phyloP scores from a whole-genome alignment of 2,888 invertebrate genomes.

The Sinopyrophorus schimmeli region DNA sequence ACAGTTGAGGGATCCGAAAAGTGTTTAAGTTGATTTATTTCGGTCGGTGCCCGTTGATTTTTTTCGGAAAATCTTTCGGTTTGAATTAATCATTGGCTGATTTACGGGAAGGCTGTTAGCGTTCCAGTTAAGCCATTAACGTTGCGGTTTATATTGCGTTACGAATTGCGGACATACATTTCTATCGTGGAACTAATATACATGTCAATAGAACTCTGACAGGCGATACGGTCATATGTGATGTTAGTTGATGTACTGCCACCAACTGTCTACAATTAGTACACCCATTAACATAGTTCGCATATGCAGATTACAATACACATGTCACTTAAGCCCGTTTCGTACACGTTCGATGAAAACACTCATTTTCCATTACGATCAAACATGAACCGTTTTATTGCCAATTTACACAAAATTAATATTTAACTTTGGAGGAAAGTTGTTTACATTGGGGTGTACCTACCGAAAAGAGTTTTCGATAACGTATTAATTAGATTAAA shows the following conservation, averaged over 20 bases:
- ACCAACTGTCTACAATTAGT: constrained; percentile 52
- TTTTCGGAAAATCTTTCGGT: constrained; percentile 1
- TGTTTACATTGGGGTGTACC: no score
- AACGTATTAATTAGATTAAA: no score
- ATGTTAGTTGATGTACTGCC: constrained; percentile 41
- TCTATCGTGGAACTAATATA: constrained; percentile 47
- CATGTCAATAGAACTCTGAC: constrained; percentile 47
- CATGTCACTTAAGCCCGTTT: constrained; percentile 23
- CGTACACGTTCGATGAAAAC: no score
- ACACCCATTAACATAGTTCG: constrained; percentile 50
- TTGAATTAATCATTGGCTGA: background rate
- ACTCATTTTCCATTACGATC: no score
- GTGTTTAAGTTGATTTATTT: constrained; percentile 33
- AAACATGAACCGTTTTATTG: no score
- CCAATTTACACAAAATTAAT: no score
- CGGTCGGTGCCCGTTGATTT: background rate
- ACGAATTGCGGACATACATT: constrained; percentile 35
- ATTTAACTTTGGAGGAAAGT: no score
- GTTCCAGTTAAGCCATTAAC: background rate
- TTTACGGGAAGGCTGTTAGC: background rate
- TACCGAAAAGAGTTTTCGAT: no score
- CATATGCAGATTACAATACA: constrained; percentile 45
- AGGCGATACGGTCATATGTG: constrained; percentile 41
- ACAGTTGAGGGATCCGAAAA: constrained; percentile 19
- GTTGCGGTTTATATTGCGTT: constrained; percentile 15